Percentiles rank a stretch among this genome's conserved stretches.
Evolutionary conservation across 2,888 invertebrate species (phyloP).

Genomic region (Yponomeuta sedellus): DNA sequence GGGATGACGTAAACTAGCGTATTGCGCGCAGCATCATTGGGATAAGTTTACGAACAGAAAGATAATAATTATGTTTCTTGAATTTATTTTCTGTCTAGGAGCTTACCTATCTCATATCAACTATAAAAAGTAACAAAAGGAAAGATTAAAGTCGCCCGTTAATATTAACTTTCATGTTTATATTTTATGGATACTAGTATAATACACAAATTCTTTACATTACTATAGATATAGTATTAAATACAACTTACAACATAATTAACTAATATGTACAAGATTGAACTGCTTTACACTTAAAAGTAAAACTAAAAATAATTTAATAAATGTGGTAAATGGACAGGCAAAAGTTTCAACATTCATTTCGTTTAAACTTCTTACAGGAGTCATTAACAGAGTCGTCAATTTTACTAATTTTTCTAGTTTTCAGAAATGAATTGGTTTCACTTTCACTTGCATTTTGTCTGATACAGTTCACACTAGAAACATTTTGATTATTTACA

Average conservation of each 20-base stretch:
- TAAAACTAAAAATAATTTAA: slow-evolving; percentile 64
- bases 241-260: slow-evolving; percentile 57
- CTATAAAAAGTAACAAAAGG: slow-evolving; percentile 34
- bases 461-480: slow-evolving; percentile 63
- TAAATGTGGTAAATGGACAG: slow-evolving; percentile 53
- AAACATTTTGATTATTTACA: slow-evolving; percentile 70
- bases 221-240: slow-evolving; percentile 71
- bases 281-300: slow-evolving; percentile 56
- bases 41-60: slow-evolving; percentile 9
- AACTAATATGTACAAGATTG: slow-evolving; percentile 69
- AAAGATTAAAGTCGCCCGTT: slow-evolving; percentile 33
- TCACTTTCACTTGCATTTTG: slow-evolving; percentile 65
- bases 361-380: slow-evolving; percentile 68
- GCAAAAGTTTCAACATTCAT: slow-evolving; percentile 61
- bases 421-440: slow-evolving; percentile 58
- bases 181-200: slow-evolving; percentile 65
- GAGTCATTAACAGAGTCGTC: slow-evolving; percentile 62
- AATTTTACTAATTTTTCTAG: slow-evolving; percentile 59
- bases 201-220: slow-evolving; percentile 67
- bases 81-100: slow-evolving; percentile 34
- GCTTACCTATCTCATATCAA: slow-evolving; percentile 28
- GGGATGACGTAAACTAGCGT: no score
- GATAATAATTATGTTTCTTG: slow-evolving; percentile 18
- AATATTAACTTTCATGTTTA: slow-evolving; percentile 45
- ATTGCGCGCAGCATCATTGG: neutral